Evolutionary conservation across 2,888 invertebrate genomes (phyloP), one percentile per base, ranked within the genome.

Genomic region (Muscina levida): DNA sequence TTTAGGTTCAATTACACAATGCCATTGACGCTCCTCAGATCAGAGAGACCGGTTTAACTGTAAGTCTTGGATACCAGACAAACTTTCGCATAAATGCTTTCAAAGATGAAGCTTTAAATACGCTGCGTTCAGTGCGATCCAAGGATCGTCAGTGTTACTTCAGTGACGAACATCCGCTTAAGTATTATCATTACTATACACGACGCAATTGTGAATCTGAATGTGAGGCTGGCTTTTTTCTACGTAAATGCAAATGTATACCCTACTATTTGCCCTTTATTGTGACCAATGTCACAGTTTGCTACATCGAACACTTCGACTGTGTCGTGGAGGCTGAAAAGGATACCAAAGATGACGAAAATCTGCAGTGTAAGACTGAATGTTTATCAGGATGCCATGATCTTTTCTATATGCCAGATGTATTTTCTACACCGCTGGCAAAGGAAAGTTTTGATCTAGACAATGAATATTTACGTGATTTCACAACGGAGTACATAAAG

Each of bases 21-120:
- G 95, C 96, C 0, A 94, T 95, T 0, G 96, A 96, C 88, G 94
- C 94, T 0, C 96, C 96, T 0, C 95, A 94, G 87, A 93, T 96
- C 78, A 93, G 93, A 4, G 94, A 95, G 84, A 93, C 94, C 77
- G 95, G 95, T 0, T 93, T 94, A 70, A 92, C 94, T 1, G 90
- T 95, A 67, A 92, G 93, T 57, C 93, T 95, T 0, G 95, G 96
- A 0, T 90, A 92, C 31, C 95, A 96, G 87, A 93, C 93, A 0
- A 91, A 94, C 11, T 92, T 95, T 67, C 92, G 93, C 0, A 92
- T 96, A 22, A 90, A 92, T 53, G 94, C 95, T 0, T 91, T 92
- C 13, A 93, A 95, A 77, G 91, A 92, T 11, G 93, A 94, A 82
- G 94, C 95, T 0, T 92, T 93, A 19, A 84, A 90, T 0, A 90